Evolutionary conservation across 2,113 vertebrate genomes (phyloP), one percentile per base, ranked within the genome.

Genomic region (Phoenicopterus ruber): DNA sequence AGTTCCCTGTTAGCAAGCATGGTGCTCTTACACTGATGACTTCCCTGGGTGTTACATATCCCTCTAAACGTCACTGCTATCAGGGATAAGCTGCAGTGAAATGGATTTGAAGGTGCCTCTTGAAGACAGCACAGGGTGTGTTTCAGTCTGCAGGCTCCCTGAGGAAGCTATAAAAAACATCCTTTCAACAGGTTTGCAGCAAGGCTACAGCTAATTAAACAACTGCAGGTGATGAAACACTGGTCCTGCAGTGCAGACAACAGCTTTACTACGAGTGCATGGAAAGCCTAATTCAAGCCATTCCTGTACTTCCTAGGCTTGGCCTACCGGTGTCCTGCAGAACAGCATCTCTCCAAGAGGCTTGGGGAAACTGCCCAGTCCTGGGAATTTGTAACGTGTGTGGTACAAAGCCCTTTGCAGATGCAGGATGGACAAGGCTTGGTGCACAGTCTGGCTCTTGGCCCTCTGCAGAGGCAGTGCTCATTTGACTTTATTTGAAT

Each of bases 161-260:
- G n/a, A 79, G 67, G 90, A 90, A 86, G 80, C 85, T 90, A 90
- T 74, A 91, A 90, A 88, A 90, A 94, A 84, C 90, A 90, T 66
- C 87, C 71, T 93, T 93, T 87, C 94, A 97, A 88, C 94, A 81
- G 83, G 88, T 92, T 83, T 92, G 87, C 94, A 95, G 88, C 82
- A 90, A 82, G 59, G 85, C 86, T 96, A 32, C 95, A 96, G 93
- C 91, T 96, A 96, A 95, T 95, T 95, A 90, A 96, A 91, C 87
- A 81, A 44, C 26, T 76, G 95, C 90, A 95, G 88, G 62, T 82
- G 94, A 87, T 50, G 42, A 46, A 55, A 87, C 74, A 32, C 69
- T 66, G 66, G 66, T 88, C 91, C 91, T 91, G 96, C 94, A 96
- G 91, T 76, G 74, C 85, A 93, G 91, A 32, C 69, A 88, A 22